Base-by-base conservation (phyloP, 1,140 invertebrate genomes). In the Orchestia grillus region DNA sequence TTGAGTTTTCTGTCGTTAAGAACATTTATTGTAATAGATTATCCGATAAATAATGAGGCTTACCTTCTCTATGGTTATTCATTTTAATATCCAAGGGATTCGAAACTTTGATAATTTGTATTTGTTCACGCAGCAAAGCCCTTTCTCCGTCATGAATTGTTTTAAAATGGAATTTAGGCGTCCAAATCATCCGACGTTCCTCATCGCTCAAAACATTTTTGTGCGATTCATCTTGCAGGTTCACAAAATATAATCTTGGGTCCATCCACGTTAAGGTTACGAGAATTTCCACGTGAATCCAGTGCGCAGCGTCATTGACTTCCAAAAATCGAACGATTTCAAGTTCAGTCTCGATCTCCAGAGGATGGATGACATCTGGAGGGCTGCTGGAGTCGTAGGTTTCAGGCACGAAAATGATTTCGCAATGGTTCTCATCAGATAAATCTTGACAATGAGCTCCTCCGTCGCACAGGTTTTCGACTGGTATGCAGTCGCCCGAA, bases 401-500 rank as follows among this genome's bases (percentile, higher is more conserved):
- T 43, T 90, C 41, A 44, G 88, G 88, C n/a, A 90, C 88, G 43
- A 42, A 36, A 16, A 90, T 15, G 41, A 90, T 42, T 41, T 41
- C 88, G 42, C 88, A 90, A 28, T 90, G 6, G 43, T 44, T 90
- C 43, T 90, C 88, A 43, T 90, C 88, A 41, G 88, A 42, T 15
- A 42, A 44, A 41, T 90, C 88, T 43, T 42, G 88, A 36, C 88
- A 90, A 3, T 90, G 88, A 90, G 88, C 88, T 42, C 4, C 43
- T 44, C 88, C 88, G 28, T 90, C 88, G 36, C 41, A 90, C 43
- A 90, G 28, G 42, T 90, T 44, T 41, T 90, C 43, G 15, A 44
- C 88, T 8, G 88, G 41, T 90, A 90, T 90, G 41, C 88, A 90
- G 88, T 90, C 88, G 15, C 88, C 88, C 42, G 88, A 90, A 90